These are phyloP conservation scores for Craseonycteris thonglongyai DNA, from an alignment of 2,113 vertebrate species.

Conservation along the genomic window DNA sequence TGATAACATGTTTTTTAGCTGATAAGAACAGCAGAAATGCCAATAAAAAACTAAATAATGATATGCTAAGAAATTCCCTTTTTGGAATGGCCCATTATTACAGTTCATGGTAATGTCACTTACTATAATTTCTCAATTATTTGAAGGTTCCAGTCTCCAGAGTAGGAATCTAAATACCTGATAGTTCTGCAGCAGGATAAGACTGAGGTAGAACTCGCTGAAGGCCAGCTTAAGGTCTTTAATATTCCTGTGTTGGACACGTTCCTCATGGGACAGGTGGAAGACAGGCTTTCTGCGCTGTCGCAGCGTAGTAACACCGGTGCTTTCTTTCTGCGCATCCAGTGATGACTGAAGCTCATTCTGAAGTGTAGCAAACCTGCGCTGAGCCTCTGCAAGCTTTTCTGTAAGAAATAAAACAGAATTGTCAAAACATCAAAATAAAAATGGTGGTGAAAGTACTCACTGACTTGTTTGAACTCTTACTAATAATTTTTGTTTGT, in stretches of 20 bases:
- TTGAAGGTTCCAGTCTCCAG: neutral
- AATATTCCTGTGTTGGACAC: slow-evolving; percentile 96
- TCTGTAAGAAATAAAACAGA: slow-evolving; percentile 77
- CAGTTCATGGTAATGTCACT: neutral
- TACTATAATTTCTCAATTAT: neutral
- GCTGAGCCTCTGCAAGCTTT: slow-evolving; percentile 96
- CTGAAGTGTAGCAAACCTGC: slow-evolving; percentile 93
- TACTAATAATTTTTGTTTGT: neutral
- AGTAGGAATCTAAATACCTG: slow-evolving; percentile 82
- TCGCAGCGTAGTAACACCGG: slow-evolving; percentile 82
- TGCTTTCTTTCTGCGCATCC: slow-evolving; percentile 93
- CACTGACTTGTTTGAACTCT: neutral
- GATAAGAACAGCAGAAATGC: neutral
- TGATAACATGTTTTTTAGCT: neutral
- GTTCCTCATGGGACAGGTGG: slow-evolving; percentile 94
- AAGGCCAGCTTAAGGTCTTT: slow-evolving; percentile 98
- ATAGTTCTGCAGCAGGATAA: slow-evolving; percentile 99
- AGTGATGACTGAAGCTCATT: slow-evolving; percentile 95
- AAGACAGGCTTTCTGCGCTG: slow-evolving; percentile 92
- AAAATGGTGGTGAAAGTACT: neutral
- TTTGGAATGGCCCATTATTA: neutral
- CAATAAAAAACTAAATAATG: neutral
- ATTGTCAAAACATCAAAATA: neutral
- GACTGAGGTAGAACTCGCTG: slow-evolving; percentile 99
- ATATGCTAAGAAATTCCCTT: neutral